Percentiles rank a stretch among this genome's conserved stretches.
These are phyloP conservation scores for Struthidea cinerea DNA, from an alignment of 2,113 vertebrate species.

Conservation along the genomic window DNA sequence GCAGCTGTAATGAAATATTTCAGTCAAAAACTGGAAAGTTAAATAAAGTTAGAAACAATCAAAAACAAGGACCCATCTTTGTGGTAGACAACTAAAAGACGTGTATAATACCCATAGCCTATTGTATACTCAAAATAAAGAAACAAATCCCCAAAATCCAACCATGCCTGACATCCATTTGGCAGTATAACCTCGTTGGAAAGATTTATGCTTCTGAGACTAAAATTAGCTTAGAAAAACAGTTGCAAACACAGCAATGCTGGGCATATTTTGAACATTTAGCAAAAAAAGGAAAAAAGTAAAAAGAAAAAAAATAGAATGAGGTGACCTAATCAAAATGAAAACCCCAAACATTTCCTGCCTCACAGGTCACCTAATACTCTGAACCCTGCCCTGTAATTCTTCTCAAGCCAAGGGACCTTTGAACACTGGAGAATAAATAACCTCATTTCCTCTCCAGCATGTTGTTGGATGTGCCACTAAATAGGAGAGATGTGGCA, in stretches of 20 bases:
- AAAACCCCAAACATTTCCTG: neutral
- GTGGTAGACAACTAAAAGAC: neutral
- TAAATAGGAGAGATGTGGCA: neutral
- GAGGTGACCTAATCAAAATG: neutral
- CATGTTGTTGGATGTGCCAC: neutral
- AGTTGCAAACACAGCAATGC: neutral
- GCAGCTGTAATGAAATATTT: neutral
- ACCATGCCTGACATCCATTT: neutral
- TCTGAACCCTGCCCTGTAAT: neutral
- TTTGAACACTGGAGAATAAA: neutral
- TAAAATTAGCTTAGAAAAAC: neutral
- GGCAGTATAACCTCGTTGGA: neutral
- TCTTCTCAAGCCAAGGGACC: neutral
- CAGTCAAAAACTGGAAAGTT: neutral
- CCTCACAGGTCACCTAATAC: neutral
- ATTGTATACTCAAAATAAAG: neutral
- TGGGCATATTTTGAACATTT: neutral
- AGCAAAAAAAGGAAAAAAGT: neutral
- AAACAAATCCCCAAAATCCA: neutral
- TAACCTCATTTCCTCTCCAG: neutral
- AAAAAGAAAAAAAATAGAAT: neutral
- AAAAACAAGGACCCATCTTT: neutral
- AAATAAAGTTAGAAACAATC: neutral
- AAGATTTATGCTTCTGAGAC: neutral
- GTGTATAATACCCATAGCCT: neutral